Evolutionary conservation across 2,113 vertebrate species (phyloP).

Genomic region (Pontoporia blainvillei): DNA sequence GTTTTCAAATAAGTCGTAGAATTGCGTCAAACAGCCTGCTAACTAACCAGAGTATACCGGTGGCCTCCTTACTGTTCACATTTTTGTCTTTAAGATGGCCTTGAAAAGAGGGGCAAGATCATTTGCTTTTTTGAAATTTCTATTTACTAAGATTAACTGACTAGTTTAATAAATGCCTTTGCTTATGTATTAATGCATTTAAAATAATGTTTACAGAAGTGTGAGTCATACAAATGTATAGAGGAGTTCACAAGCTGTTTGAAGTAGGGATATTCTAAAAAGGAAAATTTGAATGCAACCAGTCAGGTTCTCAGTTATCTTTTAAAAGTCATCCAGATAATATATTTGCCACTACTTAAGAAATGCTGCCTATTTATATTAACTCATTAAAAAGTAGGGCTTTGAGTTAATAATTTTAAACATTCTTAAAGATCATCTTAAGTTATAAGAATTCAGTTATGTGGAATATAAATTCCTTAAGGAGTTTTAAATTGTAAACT

Average conservation of each 20-base stretch:
- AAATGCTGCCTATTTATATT: neutral
- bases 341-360: neutral
- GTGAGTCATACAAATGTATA: neutral
- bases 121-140: constrained; percentile 19
- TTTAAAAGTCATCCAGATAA: neutral
- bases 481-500: neutral
- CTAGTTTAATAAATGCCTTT: neutral
- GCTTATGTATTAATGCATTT: neutral
- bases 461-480: neutral
- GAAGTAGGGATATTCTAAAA: neutral
- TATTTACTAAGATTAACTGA: neutral
- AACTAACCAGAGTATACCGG: neutral
- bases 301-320: neutral
- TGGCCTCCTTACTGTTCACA: neutral
- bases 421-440: neutral
- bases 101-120: neutral
- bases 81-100: neutral
- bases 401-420: neutral
- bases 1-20: neutral
- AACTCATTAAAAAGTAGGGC: neutral
- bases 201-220: neutral
- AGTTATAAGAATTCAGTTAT: neutral
- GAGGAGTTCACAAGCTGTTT: neutral
- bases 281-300: neutral
- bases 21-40: constrained; percentile 13